Base-by-base conservation (phyloP, 2,888 invertebrate genomes). In the Pandemis corylana region DNA sequence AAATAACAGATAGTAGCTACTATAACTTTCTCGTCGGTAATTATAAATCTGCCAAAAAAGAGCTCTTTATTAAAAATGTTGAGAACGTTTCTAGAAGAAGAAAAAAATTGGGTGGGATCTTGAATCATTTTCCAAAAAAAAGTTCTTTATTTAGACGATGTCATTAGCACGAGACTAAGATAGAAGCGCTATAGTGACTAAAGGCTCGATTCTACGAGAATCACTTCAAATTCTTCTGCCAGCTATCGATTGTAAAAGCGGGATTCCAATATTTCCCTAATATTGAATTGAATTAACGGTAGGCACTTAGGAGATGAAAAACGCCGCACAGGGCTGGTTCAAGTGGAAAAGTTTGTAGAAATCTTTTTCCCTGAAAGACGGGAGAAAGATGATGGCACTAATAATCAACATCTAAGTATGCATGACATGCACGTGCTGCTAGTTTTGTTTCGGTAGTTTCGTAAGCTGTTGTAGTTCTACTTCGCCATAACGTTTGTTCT, bases 401-500 rank as follows among this genome's bases (percentile, higher is more conserved):
- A 56, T 41, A 46, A 44, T 44, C 42, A 64, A 42, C 5, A 9
- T 44, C n/a, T 44, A 46, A 46, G 20, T 10, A 64, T 28, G 20
- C 20, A 46, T 46, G 44, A 9, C 4, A 12, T 28, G 12, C 59
- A 46, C 46, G 13, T 49, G 10, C n/a, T 49, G 12, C 7, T 49
- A 36, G 28, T 46, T 70, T 74, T 67, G 71, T 56, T 62, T 75
- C 51, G 28, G 20, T 49, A 67, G 20, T 71, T 75, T 67, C 62
- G 71, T 71, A 67, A 75, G 36, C 49, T 20, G 41, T n/a, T 15
- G 74, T 64, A 59, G 59, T 28, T 28, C 61, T 67, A 67, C 68
- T 49, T 46, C 15, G 28, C 56, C 41, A 51, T 51, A 69, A 51
- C 70, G 66, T 65, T 69, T 20, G 72, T 64, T 42, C 15, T 28